Evolutionary conservation across 2,797 vertebrate genomes (phyloP).

Genomic region (Notolepis coatsorum): DNA sequence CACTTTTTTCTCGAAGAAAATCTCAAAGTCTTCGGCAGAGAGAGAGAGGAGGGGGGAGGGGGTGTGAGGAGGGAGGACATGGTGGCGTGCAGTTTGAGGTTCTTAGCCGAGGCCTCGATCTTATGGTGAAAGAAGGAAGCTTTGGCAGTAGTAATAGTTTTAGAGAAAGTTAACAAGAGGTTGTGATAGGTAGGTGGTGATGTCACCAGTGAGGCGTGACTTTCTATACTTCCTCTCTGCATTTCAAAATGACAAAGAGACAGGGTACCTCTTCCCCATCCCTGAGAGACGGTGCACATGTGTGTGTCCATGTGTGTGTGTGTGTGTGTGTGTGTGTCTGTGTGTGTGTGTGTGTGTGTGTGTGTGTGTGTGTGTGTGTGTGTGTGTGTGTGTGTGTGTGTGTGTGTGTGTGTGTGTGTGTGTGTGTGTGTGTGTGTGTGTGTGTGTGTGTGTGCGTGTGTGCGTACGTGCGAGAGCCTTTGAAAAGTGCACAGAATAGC

Average conservation of each 20-base stretch:
- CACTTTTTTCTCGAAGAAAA: too few relatives aligned
- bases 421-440: background rate
- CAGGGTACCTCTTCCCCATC: background rate
- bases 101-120: too few relatives aligned
- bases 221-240: too few relatives aligned
- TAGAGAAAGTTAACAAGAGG: too few relatives aligned
- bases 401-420: background rate
- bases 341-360: background rate
- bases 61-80: too few relatives aligned
- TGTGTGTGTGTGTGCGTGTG: background rate
- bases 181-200: too few relatives aligned
- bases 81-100: too few relatives aligned
- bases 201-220: too few relatives aligned
- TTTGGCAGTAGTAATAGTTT: too few relatives aligned
- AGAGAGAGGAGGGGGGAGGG: too few relatives aligned
- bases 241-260: background rate
- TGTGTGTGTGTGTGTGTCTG: background rate
- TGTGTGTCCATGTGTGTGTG: background rate
- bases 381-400: background rate
- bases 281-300: background rate
- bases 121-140: too few relatives aligned
- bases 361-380: background rate
- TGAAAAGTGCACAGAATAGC: conserved; percentile 36
- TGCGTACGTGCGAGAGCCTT: background rate
- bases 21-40: too few relatives aligned